Percentiles rank a stretch among this genome's conserved stretches.
These are phyloP conservation scores for Campoletis sonorensis DNA, from an alignment of 1,140 invertebrate genomes.

Conservation along the genomic window DNA sequence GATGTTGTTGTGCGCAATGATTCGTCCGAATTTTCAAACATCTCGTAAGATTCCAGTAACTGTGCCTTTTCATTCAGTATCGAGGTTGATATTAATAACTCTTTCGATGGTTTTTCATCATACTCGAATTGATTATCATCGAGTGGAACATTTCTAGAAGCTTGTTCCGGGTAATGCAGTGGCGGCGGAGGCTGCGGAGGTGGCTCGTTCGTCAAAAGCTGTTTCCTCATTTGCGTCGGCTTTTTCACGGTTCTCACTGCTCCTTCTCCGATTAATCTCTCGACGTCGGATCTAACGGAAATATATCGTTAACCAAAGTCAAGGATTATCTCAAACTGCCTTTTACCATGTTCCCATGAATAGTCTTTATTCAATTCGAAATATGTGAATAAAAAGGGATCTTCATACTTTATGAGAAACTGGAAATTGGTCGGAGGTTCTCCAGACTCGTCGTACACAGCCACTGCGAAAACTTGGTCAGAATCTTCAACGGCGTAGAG, in stretches of 20 bases:
- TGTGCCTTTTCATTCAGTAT: no score
- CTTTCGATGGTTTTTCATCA: neutral
- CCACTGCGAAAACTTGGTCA: constrained; percentile 74
- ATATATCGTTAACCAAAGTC: no score
- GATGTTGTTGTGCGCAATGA: neutral
- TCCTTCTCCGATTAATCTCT: constrained; percentile 73
- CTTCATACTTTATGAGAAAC: constrained; percentile 70
- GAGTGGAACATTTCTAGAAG: neutral
- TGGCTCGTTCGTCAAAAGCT: constrained; percentile 61
- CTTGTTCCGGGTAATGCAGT: neutral
- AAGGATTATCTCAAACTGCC: neutral
- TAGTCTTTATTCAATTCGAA: no score
- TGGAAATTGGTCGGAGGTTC: constrained; percentile 72
- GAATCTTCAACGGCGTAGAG: constrained; percentile 75
- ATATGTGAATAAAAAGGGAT: neutral
- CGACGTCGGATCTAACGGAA: constrained; percentile 67
- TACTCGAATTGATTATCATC: neutral
- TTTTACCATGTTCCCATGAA: no score
- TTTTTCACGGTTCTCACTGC: constrained; percentile 74
- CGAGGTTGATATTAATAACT: no score
- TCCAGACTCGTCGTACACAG: constrained; percentile 73
- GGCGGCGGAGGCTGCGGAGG: constrained; percentile 38
- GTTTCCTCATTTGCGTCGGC: constrained; percentile 68
- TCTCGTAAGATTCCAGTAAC: neutral
- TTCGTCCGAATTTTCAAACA: neutral